These are phyloP conservation scores for Triplophysa bombifrons DNA, from an alignment of 2,797 vertebrate genomes.

Conservation along the genomic window DNA sequence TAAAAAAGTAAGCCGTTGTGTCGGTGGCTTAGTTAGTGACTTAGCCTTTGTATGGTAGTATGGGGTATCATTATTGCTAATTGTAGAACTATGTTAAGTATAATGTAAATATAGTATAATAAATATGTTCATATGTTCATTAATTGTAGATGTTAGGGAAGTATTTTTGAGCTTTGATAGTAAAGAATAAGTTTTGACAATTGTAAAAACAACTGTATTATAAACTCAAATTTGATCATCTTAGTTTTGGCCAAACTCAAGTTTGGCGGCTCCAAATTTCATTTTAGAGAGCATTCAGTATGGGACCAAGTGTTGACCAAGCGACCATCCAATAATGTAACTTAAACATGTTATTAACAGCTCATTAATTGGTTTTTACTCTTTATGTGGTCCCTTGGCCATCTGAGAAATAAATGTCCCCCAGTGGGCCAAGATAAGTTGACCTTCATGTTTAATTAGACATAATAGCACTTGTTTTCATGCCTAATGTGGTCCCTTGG, in stretches of 20 bases:
- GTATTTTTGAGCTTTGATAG: too few species aligned
- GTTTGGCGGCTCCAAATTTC: not conserved
- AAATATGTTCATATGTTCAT: too few species aligned
- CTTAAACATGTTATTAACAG: conserved; percentile 17
- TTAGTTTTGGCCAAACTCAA: not conserved
- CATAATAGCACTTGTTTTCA: not conserved
- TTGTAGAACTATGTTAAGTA: too few species aligned
- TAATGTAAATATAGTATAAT: too few species aligned
- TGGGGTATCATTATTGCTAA: too few species aligned
- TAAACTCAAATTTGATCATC: too few species aligned
- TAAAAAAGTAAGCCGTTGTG: too few species aligned
- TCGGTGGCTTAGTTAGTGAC: too few species aligned
- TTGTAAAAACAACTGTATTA: too few species aligned
- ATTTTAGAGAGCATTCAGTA: not conserved
- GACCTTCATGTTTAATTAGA: conserved; percentile 11
- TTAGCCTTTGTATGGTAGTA: too few species aligned
- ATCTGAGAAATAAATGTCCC: not conserved
- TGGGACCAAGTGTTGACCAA: not conserved
- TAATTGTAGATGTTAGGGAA: too few species aligned
- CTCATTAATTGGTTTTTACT: not conserved
- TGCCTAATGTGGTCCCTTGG: not conserved
- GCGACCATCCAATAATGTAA: not conserved
- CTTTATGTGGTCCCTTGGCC: not conserved
- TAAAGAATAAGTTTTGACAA: too few species aligned
- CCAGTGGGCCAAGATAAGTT: not conserved